phyloP scores from a whole-genome alignment of 2,113 vertebrate genomes.

The Axis porcinus region DNA sequence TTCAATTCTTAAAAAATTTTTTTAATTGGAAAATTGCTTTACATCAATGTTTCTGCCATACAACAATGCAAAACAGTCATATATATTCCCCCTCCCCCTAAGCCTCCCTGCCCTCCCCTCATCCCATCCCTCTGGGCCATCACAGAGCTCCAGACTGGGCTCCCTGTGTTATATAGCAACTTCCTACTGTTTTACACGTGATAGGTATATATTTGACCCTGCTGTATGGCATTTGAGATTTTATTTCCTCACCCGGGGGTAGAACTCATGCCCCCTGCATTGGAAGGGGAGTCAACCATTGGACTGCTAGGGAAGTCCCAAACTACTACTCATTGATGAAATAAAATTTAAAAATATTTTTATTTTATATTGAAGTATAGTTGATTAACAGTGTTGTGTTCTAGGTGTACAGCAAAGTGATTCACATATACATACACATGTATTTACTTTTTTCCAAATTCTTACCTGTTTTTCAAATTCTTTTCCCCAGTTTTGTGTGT shows the following conservation, averaged over 20 bases:
- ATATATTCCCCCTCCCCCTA: background rate
- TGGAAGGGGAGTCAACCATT: background rate
- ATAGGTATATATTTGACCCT: background rate
- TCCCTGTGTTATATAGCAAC: background rate
- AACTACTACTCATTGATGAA: background rate
- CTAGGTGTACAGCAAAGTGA: background rate
- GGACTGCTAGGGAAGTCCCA: background rate
- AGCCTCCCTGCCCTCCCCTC: background rate
- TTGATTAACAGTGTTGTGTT: background rate
- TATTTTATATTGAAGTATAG: background rate
- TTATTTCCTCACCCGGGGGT: background rate
- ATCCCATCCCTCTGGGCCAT: background rate
- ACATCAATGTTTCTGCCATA: background rate
- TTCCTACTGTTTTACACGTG: background rate
- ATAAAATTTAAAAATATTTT: background rate
- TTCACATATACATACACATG: background rate
- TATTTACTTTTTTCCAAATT: background rate
- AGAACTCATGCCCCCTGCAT: background rate
- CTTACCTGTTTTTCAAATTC: background rate
- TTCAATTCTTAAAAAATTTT: background rate
- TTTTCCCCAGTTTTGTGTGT: background rate
- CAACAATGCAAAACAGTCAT: background rate
- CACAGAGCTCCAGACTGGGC: background rate
- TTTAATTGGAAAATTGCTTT: background rate
- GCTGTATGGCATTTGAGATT: background rate